Evolutionary conservation across 2,888 invertebrate genomes (phyloP).

Genomic region (Arrhopalites spinosus): DNA sequence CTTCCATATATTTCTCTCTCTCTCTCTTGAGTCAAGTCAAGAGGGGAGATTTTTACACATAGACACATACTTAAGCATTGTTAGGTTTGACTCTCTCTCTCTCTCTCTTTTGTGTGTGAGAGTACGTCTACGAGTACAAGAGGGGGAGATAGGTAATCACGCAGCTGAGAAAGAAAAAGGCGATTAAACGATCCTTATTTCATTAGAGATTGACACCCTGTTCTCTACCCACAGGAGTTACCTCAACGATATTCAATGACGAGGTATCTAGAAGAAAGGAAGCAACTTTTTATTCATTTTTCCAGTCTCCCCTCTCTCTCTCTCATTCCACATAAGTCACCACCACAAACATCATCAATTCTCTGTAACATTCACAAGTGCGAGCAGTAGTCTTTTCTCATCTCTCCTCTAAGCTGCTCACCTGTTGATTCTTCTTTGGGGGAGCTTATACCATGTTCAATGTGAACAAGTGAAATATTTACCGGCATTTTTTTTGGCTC

Average conservation of each 20-base stretch:
- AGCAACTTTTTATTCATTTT: constrained; percentile 23
- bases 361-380: too few relatives aligned
- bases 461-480: background rate
- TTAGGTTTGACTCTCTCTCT: background rate
- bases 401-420: background rate
- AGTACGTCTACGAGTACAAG: background rate
- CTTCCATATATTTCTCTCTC: background rate
- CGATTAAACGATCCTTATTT: constrained; percentile 37
- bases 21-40: too few relatives aligned
- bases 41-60: background rate
- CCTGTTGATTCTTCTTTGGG: constrained; percentile 24
- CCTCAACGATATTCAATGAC: constrained; percentile 13
- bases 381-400: too few relatives aligned
- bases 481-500: too few relatives aligned
- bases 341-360: background rate
- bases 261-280: constrained; percentile 24
- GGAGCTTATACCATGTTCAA: background rate
- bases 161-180: constrained; percentile 30
- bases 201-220: constrained; percentile 36
- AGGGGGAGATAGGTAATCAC: constrained; percentile 16
- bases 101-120: background rate
- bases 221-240: constrained; percentile 7
- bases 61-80: constrained; percentile 9
- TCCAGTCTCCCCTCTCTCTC: too few relatives aligned
- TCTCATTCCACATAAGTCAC: constrained; percentile 35